phyloP scores from a whole-genome alignment of 2,888 invertebrate genomes.

The Tachina grossa region DNA sequence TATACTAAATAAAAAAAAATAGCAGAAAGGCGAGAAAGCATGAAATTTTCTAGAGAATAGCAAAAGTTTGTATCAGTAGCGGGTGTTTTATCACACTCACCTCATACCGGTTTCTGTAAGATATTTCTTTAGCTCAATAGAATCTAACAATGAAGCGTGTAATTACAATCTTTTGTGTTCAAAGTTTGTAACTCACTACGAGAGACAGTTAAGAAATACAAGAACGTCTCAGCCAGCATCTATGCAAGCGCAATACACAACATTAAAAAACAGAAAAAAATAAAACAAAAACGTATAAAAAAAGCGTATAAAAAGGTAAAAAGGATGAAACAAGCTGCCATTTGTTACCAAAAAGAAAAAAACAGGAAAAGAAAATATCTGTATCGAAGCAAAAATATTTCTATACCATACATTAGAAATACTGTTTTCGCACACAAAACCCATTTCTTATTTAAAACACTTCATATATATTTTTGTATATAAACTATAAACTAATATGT shows the following conservation, averaged over 20 bases:
- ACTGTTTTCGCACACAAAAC: constrained; percentile 40
- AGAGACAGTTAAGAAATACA: constrained; percentile 59
- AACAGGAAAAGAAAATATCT: constrained; percentile 5
- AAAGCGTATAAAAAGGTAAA: constrained; percentile 13
- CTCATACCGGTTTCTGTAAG: background rate
- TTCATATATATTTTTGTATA: constrained; percentile 44
- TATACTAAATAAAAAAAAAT: constrained; percentile 39
- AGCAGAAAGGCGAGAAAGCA: background rate
- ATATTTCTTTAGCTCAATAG: constrained; percentile 42
- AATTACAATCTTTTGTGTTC: constrained; percentile 81
- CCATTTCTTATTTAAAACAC: constrained; percentile 45
- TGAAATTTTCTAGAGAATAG: constrained; percentile 25
- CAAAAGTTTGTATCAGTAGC: constrained; percentile 32
- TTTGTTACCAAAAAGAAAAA: constrained; percentile 55
- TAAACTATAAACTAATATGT: constrained; percentile 34
- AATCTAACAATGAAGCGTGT: constrained; percentile 82
- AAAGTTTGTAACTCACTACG: constrained; percentile 66
- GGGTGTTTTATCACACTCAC: constrained; percentile 31
- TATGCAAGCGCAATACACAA: constrained; percentile 5
- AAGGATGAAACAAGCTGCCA: constrained; percentile 60
- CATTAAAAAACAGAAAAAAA: constrained; percentile 9
- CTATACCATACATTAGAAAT: constrained; percentile 32
- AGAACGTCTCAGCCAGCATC: constrained; percentile 36
- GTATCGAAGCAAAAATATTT: constrained; percentile 37
- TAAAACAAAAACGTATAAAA: background rate